phyloP scores from a whole-genome alignment of 2,888 invertebrate species.

The Ochropleura leucogaster region DNA sequence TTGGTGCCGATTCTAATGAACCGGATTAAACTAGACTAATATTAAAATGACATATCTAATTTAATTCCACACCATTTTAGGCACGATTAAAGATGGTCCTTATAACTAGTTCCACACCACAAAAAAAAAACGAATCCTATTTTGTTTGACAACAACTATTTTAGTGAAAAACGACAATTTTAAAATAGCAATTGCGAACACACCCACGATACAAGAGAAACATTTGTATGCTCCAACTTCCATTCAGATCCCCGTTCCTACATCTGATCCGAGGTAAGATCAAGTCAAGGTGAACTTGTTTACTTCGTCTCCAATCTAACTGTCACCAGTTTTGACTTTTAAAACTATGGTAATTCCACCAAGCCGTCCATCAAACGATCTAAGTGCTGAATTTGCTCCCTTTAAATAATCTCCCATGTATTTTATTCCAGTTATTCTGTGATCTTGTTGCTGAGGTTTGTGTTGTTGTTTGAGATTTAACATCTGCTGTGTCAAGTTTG shows the following conservation, averaged over 20 bases:
- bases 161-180: too few species aligned
- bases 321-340: slow-evolving; percentile 79
- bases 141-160: too few species aligned
- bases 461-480: slow-evolving; percentile 32
- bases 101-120: too few species aligned
- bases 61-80: too few species aligned
- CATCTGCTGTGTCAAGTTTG: slow-evolving; percentile 26
- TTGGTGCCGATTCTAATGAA: too few species aligned
- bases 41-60: too few species aligned
- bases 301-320: slow-evolving; percentile 74
- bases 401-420: slow-evolving; percentile 61
- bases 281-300: slow-evolving; percentile 84
- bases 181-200: too few species aligned
- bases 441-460: slow-evolving; percentile 37
- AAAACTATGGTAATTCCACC: slow-evolving; percentile 80
- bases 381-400: slow-evolving; percentile 47
- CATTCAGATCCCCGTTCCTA: slow-evolving; percentile 72
- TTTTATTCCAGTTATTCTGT: slow-evolving; percentile 59
- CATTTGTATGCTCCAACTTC: slow-evolving; percentile 72
- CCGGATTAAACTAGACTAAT: too few species aligned
- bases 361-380: slow-evolving; percentile 69
- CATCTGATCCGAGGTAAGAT: slow-evolving; percentile 64
- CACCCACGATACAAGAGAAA: too few species aligned
- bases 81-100: too few species aligned
- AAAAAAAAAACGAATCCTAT: too few species aligned